These are phyloP conservation scores for Clarias platycephalus DNA, from an alignment of 2,797 vertebrate species.

Conservation along the genomic window DNA sequence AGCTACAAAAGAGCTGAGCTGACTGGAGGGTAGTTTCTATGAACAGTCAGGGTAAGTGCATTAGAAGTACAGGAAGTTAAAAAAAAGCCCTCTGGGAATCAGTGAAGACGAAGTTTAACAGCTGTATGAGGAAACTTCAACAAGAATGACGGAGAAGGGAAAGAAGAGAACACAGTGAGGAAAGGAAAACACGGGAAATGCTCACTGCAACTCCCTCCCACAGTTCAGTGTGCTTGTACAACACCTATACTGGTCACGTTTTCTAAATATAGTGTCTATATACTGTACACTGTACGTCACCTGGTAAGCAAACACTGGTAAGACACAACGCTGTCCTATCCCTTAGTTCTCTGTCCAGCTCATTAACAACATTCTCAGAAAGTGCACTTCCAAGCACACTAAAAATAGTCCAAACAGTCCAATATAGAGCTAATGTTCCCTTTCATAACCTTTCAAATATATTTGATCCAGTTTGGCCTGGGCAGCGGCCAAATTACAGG, in stretches of 20 bases:
- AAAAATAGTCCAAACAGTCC: not conserved
- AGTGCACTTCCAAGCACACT: not conserved
- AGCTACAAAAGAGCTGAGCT: too few species aligned
- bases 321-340: not conserved
- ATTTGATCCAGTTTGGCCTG: not conserved
- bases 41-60: not conserved
- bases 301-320: not conserved
- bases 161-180: not conserved
- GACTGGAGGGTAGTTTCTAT: not conserved
- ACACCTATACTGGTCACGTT: not conserved
- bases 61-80: slow-evolving; percentile 9
- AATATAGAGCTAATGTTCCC: not conserved
- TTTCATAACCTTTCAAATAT: not conserved
- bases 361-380: not conserved
- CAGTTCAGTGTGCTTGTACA: not conserved
- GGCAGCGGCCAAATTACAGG: not conserved
- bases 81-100: not conserved
- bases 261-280: not conserved
- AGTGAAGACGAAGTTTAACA: not conserved
- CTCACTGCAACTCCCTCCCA: not conserved
- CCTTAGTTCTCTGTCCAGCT: not conserved
- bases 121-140: not conserved
- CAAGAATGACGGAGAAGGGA: not conserved
- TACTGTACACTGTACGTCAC: too few species aligned
- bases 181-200: not conserved